Base-by-base conservation (phyloP, 2,797 vertebrate genomes). In the Enteromius paludinosus region DNA sequence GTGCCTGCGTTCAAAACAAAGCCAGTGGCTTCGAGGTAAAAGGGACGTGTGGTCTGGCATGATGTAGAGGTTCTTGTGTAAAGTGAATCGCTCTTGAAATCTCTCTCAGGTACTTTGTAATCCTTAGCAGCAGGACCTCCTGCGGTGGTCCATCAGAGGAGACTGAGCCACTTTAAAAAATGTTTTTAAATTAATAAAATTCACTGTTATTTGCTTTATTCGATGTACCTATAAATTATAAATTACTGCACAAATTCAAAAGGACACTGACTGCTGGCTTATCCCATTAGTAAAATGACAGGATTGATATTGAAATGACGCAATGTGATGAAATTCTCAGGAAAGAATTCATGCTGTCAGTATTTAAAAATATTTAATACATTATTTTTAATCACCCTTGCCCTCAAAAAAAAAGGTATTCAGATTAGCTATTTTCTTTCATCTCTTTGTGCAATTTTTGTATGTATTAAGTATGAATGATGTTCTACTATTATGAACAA, bases 1-100 rank as follows among this genome's bases (percentile, higher is more conserved):
- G 70, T 41, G 56, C 47, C 71, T 33, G 35, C 64, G n/a, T 54
- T 70, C 59, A 65, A 83, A 79, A 86, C 73, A 80, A 77, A 62
- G 65, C 62, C 41, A 12, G 43, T 68, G 64, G 56, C 59, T 83
- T 81, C 1, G 33, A 56, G 56, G 81, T 59, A 49, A 70, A 81
- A 41, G 30, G 74, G 30, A 70, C 38, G 5, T 81, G 62, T 64
- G 71, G 65, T 73, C 61, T 79, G 73, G n/a, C 66, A 49, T 72
- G 23, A 80, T 78, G 14, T 70, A 43, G 52, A 38, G 70, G 15
- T 28, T 74, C 59, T 81, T 73, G 45, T 74, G 28, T 81, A 49
- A 81, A 73, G 69, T 30, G 15, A 6, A 64, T 20, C 30, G 52
- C 59, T 73, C 14, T 25, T 30, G 23, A 35, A 17, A 81, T 20